Evolutionary conservation across 2,888 invertebrate genomes (phyloP).

Genomic region (Odontomyia ornata): DNA sequence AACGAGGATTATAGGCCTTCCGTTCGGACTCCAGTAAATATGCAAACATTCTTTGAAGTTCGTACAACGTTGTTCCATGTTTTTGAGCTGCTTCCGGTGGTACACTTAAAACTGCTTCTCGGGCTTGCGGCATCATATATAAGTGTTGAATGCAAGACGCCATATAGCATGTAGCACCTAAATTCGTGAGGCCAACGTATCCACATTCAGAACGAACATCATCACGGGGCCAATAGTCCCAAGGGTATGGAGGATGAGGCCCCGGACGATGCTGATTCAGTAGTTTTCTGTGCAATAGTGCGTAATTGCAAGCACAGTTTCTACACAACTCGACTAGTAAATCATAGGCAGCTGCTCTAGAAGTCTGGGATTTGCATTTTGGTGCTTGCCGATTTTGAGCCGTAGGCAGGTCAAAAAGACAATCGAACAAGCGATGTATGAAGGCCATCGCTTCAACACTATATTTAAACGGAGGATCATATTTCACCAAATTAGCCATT

Average conservation of each 20-base stretch:
- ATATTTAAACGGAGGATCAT: constrained; percentile 86
- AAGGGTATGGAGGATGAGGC: constrained; percentile 86
- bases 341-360: constrained; percentile 91
- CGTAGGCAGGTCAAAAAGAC: constrained; percentile 89
- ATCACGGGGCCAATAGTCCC: constrained; percentile 98
- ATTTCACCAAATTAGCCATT: constrained; percentile 87
- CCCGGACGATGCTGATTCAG: constrained; percentile 87
- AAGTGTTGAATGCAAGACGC: constrained; percentile 97
- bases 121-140: constrained; percentile 95
- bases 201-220: constrained; percentile 94
- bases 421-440: constrained; percentile 77
- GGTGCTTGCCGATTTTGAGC: constrained; percentile 86
- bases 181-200: constrained; percentile 91
- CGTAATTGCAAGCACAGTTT: constrained; percentile 86
- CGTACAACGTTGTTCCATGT: constrained; percentile 83
- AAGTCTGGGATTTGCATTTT: constrained; percentile 90
- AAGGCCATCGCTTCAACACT: constrained; percentile 74
- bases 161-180: constrained; percentile 98
- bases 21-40: constrained; percentile 93
- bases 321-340: constrained; percentile 87
- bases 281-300: constrained; percentile 81
- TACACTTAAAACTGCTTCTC: constrained; percentile 82
- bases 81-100: constrained; percentile 78
- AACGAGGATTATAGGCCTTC: constrained; percentile 93
- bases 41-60: constrained; percentile 95